Evolutionary conservation across 2,888 invertebrate genomes (phyloP), one percentile per base, ranked within the genome.

Genomic region (Listrodromus nycthemerus): DNA sequence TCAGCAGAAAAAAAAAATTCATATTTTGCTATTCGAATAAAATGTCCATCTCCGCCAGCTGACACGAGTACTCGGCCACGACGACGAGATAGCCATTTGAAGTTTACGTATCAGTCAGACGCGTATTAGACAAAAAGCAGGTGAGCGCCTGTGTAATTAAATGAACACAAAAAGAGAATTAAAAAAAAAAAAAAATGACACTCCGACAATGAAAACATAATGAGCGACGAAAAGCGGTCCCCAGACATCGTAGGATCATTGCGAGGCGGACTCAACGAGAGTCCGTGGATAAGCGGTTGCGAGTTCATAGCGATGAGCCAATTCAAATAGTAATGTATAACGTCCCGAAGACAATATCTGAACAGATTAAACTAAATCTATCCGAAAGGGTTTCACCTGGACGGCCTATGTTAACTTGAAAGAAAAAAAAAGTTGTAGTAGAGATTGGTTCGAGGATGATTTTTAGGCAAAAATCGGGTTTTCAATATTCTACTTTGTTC

Each of bases 341-440:
- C 92, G 92, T 93, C 92, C 92, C 89, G 88, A 92, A 90, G 92
- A 93, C 92, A 92, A 92, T 92, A 90, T 86, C 80, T 83, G 80
- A 84, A 85, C 67, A 86, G 85, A 86, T 86, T 84, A 63, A 86
- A 85, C 67, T 80, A 86, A 84, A 84, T 87, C 80, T 84, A 86
- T 87, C 83, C 84, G 82, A 85, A 86, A 80, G 67, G 82, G 80
- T 85, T 85, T 75, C 50, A 85, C 86, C 87, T 87, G 85, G 87
- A 86, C 83, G 90, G 90, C 89, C 89, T 90, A 90, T 80, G 87
- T 89, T 89, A 85, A 87, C 75, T 48, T 70, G n/a, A 48, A 70
- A 70, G 33, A 48, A 65, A 73, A 50, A 24, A 48, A 37, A 65
- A 13, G 70, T 61, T 24, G 76, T 76, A 70, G 63, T 70, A 81